Base-by-base conservation (phyloP, 2,113 vertebrate species). In the Thunnus maccoyii region DNA sequence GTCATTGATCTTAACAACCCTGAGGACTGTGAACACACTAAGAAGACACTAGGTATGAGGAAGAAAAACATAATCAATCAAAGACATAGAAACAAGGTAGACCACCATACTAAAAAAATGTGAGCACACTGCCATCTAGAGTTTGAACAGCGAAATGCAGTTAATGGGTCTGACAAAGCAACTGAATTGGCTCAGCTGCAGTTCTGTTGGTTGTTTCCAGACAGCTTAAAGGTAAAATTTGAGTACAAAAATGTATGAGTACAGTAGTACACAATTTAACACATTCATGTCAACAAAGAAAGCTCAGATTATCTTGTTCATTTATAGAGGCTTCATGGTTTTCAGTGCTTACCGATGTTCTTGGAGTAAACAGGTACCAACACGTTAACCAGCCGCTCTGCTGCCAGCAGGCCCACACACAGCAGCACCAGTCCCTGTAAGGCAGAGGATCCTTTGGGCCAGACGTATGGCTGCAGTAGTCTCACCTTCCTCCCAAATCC, bases 281-380 rank as follows among this genome's bases (percentile, higher is more conserved):
- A 41, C 7, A 41, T 41, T 41, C 6, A 41, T 41, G 36, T 9
- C 36, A 41, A 41, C 36, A 9, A 41, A 41, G 36, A 10, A 41
- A 41, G 6, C 36, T 9, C 36, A 30, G 27, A 30, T 30, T 30
- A 30, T 30, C 27, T 30, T 30, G 27, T 30, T 30, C 27, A 30
- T 30, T 30, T 30, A 30, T 30, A 30, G 27, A 3, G 4, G 27
- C 36, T 41, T 41, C 6, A 6, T 41, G 36, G 36, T 41, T 55
- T 17, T 11, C 14, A 3, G 9, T 20, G 22, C 96, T 97, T 88
- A 98, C 97, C 97, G 0, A 97, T 97, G 73, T 97, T 95, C 80
- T 95, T 98, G 84, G 96, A 97, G 93, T 95, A 98, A 88, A 99
- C 93, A 1, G 97, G 97, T 32, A 99, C 97, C 0, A 98, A 95